phyloP scores from a whole-genome alignment of 1,140 invertebrate species.

The Plectus sambesii region DNA sequence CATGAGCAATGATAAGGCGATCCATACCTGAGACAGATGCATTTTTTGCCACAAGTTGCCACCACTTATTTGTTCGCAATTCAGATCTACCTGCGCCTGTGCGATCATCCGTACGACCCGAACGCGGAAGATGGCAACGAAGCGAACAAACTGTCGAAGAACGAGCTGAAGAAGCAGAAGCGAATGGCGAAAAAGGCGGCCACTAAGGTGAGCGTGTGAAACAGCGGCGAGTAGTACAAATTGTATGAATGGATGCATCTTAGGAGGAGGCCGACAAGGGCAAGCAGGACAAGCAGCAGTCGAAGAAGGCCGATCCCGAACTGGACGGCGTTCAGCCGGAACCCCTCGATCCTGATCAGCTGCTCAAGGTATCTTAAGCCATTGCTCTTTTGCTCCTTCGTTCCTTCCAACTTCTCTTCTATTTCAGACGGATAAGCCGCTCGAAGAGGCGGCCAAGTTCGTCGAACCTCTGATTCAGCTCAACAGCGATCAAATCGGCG shows the following conservation, averaged over 20 bases:
- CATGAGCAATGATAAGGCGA: no score
- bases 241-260: no score
- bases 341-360: conserved; percentile 29
- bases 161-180: conserved; percentile 24
- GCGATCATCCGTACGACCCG: conserved; percentile 24
- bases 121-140: conserved; percentile 17
- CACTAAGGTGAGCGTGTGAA: conserved; percentile 29
- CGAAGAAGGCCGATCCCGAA: conserved; percentile 29
- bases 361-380: conserved; percentile 15
- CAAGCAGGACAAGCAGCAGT: conserved; percentile 30
- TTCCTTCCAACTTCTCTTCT: neutral
- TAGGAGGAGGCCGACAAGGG: conserved; percentile 21
- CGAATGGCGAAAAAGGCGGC: conserved; percentile 33
- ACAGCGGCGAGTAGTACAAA: no score
- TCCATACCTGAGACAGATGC: no score
- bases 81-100: conserved; percentile 24
- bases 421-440: conserved; percentile 23
- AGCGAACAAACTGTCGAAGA: conserved; percentile 6
- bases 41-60: no score
- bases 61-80: neutral
- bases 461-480: conserved; percentile 31
- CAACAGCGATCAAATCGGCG: conserved; percentile 27
- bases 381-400: neutral
- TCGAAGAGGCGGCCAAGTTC: conserved; percentile 44
- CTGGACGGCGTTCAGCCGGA: conserved; percentile 28